These are phyloP conservation scores for Sternarchorhynchus goeldii DNA, from an alignment of 2,797 vertebrate genomes.

Conservation along the genomic window DNA sequence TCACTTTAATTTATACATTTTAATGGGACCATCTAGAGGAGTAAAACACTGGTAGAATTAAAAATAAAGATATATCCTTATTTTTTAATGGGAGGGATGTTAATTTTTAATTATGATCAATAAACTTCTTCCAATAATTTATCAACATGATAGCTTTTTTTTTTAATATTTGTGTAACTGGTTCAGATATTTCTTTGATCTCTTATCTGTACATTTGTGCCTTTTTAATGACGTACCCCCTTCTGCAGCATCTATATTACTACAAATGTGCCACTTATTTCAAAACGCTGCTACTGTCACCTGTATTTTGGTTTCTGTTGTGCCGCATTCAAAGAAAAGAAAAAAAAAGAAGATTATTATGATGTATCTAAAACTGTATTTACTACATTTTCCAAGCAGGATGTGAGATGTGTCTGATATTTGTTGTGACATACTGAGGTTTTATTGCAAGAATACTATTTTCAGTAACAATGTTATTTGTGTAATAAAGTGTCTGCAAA, in stretches of 20 bases:
- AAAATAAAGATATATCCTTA: slow-evolving; percentile 46
- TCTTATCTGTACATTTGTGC: slow-evolving; percentile 85
- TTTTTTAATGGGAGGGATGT: slow-evolving; percentile 47
- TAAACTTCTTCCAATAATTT: slow-evolving; percentile 55
- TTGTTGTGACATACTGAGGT: slow-evolving; percentile 87
- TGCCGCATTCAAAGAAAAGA: slow-evolving; percentile 80
- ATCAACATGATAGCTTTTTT: slow-evolving; percentile 45
- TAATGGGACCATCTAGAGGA: slow-evolving; percentile 52
- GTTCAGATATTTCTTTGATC: slow-evolving; percentile 70
- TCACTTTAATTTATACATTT: slow-evolving; percentile 62
- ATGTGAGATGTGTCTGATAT: slow-evolving; percentile 88
- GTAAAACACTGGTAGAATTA: slow-evolving; percentile 53
- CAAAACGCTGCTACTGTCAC: slow-evolving; percentile 85
- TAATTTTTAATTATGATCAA: slow-evolving; percentile 35
- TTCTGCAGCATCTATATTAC: slow-evolving; percentile 80
- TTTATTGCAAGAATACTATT: slow-evolving; percentile 99
- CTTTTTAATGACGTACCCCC: slow-evolving; percentile 84
- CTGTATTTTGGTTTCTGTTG: slow-evolving; percentile 85
- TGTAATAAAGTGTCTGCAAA: slow-evolving; percentile 99
- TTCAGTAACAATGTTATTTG: slow-evolving; percentile 99
- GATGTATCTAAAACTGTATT: slow-evolving; percentile 82
- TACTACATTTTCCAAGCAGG: slow-evolving; percentile 74
- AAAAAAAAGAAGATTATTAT: slow-evolving; percentile 65
- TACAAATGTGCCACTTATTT: slow-evolving; percentile 78
- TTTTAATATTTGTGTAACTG: slow-evolving; percentile 56